Evolutionary conservation across 2,888 invertebrate genomes (phyloP).

Genomic region (Agrotis segetum): DNA sequence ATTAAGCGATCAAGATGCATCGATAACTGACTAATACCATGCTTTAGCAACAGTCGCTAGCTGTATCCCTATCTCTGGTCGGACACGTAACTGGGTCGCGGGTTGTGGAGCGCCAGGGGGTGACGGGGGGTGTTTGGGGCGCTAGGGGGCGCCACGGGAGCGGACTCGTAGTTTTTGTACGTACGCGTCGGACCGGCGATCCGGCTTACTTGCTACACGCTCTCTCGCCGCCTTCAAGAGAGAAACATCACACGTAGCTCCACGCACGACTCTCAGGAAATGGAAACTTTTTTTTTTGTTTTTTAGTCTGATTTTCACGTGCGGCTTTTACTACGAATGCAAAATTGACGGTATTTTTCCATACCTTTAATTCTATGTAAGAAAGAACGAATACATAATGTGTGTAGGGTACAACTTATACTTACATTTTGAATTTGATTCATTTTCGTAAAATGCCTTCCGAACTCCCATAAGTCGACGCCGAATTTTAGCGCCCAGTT

Average conservation of each 20-base stretch:
- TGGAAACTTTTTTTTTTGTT: slow-evolving; percentile 50
- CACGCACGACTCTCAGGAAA: slow-evolving; percentile 64
- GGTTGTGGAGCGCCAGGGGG: slow-evolving; percentile 64
- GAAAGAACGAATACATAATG: not conserved
- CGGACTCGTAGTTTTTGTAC: slow-evolving; percentile 82
- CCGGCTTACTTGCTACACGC: slow-evolving; percentile 75
- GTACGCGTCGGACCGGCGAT: slow-evolving; percentile 81
- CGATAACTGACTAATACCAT: slow-evolving; percentile 55
- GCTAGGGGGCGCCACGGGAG: slow-evolving; percentile 65
- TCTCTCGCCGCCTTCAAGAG: slow-evolving; percentile 75
- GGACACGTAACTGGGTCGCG: slow-evolving; percentile 81
- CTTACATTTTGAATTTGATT: slow-evolving; percentile 96
- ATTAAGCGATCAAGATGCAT: slow-evolving; percentile 61
- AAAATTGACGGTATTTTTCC: slow-evolving; percentile 13
- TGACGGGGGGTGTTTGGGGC: slow-evolving; percentile 49
- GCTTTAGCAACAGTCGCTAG: slow-evolving; percentile 61
- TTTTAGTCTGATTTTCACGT: slow-evolving; percentile 36
- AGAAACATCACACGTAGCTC: slow-evolving; percentile 69
- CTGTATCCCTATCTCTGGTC: slow-evolving; percentile 65
- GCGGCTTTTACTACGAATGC: slow-evolving; percentile 41
- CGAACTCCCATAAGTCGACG: slow-evolving; percentile 97
- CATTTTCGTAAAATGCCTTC: slow-evolving; percentile 96
- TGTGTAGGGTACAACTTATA: slow-evolving; percentile 63
- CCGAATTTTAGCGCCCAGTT: slow-evolving; percentile 98
- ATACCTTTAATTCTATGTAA: not conserved